Conservation (phyloP, 2,888 invertebrate genomes). For the Drosophila neutralis region DNA sequence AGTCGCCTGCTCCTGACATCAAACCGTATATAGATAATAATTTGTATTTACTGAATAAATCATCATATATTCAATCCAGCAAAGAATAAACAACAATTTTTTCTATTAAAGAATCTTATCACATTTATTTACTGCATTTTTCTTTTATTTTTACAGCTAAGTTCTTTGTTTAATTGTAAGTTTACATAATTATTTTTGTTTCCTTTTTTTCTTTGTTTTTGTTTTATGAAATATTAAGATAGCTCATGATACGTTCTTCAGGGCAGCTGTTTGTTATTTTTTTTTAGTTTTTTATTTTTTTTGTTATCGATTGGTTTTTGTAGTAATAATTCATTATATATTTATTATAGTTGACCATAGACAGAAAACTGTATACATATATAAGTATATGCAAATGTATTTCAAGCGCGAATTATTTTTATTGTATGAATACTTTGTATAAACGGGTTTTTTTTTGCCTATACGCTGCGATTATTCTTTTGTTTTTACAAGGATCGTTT, state of each 20-base stretch:
- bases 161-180: slow-evolving; percentile 66
- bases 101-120: slow-evolving; percentile 84
- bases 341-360: slow-evolving; percentile 57
- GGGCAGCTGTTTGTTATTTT: slow-evolving; percentile 49
- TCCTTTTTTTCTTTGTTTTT: slow-evolving; percentile 34
- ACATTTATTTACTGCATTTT: slow-evolving; percentile 84
- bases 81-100: slow-evolving; percentile 17
- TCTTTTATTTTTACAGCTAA: slow-evolving; percentile 73
- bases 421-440: slow-evolving; percentile 70
- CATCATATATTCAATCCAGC: neutral
- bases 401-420: slow-evolving; percentile 70
- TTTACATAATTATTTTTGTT: slow-evolving; percentile 51
- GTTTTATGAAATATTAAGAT: slow-evolving; percentile 62
- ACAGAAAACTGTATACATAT: slow-evolving; percentile 65
- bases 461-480: slow-evolving; percentile 37
- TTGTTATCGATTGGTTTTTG: slow-evolving; percentile 23
- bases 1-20: neutral
- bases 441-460: slow-evolving; percentile 43
- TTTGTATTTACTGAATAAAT: neutral
- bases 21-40: too few species aligned
- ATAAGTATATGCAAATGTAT: slow-evolving; percentile 54
- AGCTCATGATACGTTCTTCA: slow-evolving; percentile 67
- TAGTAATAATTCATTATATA: slow-evolving; percentile 43
- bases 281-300: slow-evolving; percentile 2
- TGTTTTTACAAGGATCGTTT: slow-evolving; percentile 51